phyloP scores from a whole-genome alignment of 2,797 vertebrate species.

The Siniperca obscura region DNA sequence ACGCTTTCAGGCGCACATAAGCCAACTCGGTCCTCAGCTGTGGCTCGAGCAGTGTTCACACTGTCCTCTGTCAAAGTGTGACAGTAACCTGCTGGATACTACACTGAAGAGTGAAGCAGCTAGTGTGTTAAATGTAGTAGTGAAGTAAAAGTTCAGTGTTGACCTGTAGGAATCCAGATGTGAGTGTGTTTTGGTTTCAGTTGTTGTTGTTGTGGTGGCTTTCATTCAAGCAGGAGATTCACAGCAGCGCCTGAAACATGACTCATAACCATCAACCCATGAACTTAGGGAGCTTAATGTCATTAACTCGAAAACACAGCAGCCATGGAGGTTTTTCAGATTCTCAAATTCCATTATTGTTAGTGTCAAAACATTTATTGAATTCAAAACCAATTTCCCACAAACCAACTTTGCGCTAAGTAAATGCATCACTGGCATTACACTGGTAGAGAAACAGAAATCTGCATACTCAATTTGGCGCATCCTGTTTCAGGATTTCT shows the following conservation, averaged over 20 bases:
- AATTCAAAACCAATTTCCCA: neutral
- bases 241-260: neutral
- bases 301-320: neutral
- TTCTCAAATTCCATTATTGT: neutral
- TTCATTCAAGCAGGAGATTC: neutral
- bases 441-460: neutral
- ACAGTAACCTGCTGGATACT: neutral
- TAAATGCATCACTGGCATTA: neutral
- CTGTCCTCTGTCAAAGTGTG: neutral
- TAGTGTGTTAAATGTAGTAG: neutral
- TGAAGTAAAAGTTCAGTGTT: neutral
- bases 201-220: conserved; percentile 17
- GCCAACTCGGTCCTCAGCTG: neutral
- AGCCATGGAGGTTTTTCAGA: neutral
- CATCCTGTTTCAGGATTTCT: neutral
- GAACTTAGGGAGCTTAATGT: neutral
- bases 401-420: no score
- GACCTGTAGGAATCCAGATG: neutral
- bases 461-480: neutral
- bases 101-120: neutral
- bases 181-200: conserved; percentile 21
- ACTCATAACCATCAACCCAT: conserved; percentile 3
- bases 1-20: neutral
- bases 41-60: neutral
- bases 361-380: neutral